Evolutionary conservation across 2,888 invertebrate genomes (phyloP), one percentile per base, ranked within the genome.

Genomic region (Ectobius pallidus): DNA sequence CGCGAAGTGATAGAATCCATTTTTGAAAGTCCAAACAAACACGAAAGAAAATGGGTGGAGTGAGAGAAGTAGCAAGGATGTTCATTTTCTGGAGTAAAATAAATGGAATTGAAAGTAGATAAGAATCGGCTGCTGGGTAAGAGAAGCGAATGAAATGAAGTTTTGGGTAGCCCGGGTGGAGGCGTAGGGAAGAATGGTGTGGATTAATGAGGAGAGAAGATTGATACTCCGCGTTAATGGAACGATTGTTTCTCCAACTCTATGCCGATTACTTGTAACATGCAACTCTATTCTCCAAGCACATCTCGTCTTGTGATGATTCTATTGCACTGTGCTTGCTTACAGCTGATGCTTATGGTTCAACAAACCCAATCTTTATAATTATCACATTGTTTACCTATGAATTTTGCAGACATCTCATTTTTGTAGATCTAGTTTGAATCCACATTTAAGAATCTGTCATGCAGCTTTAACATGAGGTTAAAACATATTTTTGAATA

Each of bases 201-300:
- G 69, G 52, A 69, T 52, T 69, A 69, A 69, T 69, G 69, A 69
- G 52, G 22, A 55, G 16, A 22, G 61, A 70, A 70, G 73, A 73
- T 73, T 70, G 73, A 73, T 73, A 27, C 70, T 46, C n/a, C 65
- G 44, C 61, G 73, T 70, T 70, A 73, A 73, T 70, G 69, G 69
- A 63, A 32, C 32, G 58, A 32, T 58, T 58, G 58, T 58, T 58
- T 32, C 58, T n/a, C 58, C n/a, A 16, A 30, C 25, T 6, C 58
- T 30, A 2, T 22, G n/a, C 32, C 30, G 25, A 16, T 58, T 58
- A 11, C 46, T 46, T n/a, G 11, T 46, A n/a, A 34, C 34, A 34
- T 34, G 34, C 7, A 11, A 34, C 34, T 34, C 11, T 11, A 34
- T 34, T 34, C n/a, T n/a, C n/a, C n/a, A n/a, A n/a, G n/a, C n/a